Evolutionary conservation across 2,888 invertebrate species (phyloP).

Genomic region (Unio delphinus): DNA sequence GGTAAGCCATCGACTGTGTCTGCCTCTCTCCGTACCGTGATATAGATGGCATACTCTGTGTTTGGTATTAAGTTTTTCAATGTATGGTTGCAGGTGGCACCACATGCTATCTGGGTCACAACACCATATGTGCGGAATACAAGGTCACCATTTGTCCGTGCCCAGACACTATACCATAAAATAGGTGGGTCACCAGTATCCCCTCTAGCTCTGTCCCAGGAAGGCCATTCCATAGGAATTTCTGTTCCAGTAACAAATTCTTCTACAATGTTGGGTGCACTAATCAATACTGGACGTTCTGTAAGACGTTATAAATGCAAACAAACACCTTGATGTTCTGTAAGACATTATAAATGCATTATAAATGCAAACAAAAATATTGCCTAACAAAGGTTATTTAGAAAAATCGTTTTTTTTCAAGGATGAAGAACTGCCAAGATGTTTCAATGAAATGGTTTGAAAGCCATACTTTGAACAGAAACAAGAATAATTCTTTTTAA

Average conservation of each 20-base stretch:
- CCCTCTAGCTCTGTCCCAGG: slow-evolving; percentile 52
- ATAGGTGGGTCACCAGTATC: slow-evolving; percentile 59
- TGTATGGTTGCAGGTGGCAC: slow-evolving; percentile 43
- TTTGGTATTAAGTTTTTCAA: slow-evolving; percentile 55
- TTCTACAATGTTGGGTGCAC: slow-evolving; percentile 46
- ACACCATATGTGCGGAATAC: slow-evolving; percentile 35
- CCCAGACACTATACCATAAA: slow-evolving; percentile 54
- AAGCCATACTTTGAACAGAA: too few relatives aligned
- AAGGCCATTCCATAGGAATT: slow-evolving; percentile 54
- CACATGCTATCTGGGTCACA: slow-evolving; percentile 37
- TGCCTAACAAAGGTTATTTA: too few relatives aligned
- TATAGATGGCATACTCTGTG: slow-evolving; percentile 57
- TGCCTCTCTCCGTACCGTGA: slow-evolving; percentile 49
- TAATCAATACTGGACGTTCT: slow-evolving; percentile 54
- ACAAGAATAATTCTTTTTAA: neutral
- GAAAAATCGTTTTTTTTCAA: too few relatives aligned
- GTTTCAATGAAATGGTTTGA: too few relatives aligned
- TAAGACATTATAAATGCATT: slow-evolving; percentile 1
- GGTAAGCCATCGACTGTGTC: slow-evolving; percentile 57
- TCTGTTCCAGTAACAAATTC: slow-evolving; percentile 38
- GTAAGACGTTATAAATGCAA: slow-evolving; percentile 4
- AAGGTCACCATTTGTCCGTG: slow-evolving; percentile 26
- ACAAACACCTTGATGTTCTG: slow-evolving; percentile 28
- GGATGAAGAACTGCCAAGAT: too few relatives aligned
- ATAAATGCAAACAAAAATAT: too few relatives aligned